These are phyloP conservation scores for Nymphalis urticae DNA, from an alignment of 2,888 invertebrate genomes.

Conservation along the genomic window DNA sequence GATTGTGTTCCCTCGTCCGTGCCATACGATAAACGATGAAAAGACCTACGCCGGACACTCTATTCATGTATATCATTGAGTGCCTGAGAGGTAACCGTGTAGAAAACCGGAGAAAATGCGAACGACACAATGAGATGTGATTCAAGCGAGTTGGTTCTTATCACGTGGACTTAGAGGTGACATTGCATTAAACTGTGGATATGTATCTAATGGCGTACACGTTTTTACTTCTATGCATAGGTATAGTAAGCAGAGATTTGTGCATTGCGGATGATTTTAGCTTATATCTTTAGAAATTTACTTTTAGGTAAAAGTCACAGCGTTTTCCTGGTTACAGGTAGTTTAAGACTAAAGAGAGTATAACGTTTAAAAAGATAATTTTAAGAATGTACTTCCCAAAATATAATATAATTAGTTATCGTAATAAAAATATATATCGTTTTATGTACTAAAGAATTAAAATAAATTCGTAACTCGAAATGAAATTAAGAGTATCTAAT, in stretches of 20 bases:
- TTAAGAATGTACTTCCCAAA: no score
- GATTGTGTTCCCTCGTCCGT: constrained; percentile 65
- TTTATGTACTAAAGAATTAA: no score
- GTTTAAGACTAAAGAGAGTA: no score
- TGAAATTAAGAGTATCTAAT: no score
- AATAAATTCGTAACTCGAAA: no score
- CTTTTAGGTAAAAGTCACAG: not conserved
- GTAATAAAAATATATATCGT: no score
- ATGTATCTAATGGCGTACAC: not conserved
- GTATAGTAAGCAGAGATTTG: constrained; percentile 3
- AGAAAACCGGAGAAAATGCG: constrained; percentile 52
- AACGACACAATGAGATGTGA: constrained; percentile 28
- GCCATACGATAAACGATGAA: constrained; percentile 67
- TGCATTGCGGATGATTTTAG: constrained; percentile 9
- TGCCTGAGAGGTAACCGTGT: constrained; percentile 55
- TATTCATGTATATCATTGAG: constrained; percentile 73
- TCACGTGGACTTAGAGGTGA: constrained; percentile 16
- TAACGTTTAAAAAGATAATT: no score
- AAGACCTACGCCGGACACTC: constrained; percentile 70
- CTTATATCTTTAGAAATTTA: not conserved
- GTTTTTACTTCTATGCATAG: not conserved
- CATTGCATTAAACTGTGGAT: constrained; percentile 5
- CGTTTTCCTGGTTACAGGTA: no score
- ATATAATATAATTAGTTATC: no score
- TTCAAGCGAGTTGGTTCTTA: constrained; percentile 8